phyloP scores from a whole-genome alignment of 2,797 vertebrate species.

The Hirundo rustica region DNA sequence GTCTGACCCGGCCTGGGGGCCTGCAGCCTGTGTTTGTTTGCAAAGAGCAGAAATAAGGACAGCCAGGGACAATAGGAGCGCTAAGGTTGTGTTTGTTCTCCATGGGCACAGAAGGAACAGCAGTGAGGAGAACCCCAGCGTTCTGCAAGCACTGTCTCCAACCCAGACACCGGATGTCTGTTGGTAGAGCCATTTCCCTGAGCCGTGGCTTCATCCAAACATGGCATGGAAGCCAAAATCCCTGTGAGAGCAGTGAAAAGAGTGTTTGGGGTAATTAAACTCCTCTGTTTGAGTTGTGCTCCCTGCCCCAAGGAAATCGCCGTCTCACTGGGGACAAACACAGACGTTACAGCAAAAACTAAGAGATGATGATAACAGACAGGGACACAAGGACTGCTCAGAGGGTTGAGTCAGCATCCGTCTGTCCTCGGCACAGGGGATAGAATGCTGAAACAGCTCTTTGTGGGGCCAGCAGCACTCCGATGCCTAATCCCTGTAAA shows the following conservation, averaged over 20 bases:
- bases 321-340: background rate
- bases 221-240: background rate
- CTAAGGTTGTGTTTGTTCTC: background rate
- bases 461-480: background rate
- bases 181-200: background rate
- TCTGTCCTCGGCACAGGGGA: fast-evolving
- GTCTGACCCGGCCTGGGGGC: background rate
- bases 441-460: background rate
- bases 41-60: background rate
- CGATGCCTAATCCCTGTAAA: background rate
- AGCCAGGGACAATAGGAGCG: background rate
- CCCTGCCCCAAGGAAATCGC: background rate
- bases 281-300: background rate
- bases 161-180: background rate
- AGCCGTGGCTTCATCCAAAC: background rate
- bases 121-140: background rate
- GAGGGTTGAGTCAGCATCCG: background rate
- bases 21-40: background rate
- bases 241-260: background rate
- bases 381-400: background rate
- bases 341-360: background rate
- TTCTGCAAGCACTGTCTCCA: background rate
- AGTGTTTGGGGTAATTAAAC: background rate
- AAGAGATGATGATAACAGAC: background rate
- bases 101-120: fast-evolving